Conservation (phyloP, 2,797 vertebrate species). For the Sphaeramia orbicularis region DNA sequence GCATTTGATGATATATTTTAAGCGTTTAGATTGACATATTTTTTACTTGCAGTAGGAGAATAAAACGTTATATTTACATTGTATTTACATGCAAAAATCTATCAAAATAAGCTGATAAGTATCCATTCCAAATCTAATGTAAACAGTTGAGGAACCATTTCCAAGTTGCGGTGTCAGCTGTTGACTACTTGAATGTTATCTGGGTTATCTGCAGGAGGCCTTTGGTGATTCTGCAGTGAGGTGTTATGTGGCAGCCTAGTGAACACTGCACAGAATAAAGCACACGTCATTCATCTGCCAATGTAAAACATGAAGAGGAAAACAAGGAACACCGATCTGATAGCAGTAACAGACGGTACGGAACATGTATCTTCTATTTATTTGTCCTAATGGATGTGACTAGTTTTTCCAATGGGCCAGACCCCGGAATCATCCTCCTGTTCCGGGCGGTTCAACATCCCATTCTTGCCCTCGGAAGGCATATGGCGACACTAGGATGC, state of each 20-base stretch:
- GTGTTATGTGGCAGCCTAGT: slow-evolving; percentile 4
- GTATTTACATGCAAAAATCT: background rate
- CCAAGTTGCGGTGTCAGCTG: no score
- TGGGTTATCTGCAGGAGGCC: background rate
- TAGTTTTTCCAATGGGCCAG: background rate
- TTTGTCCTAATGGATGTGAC: background rate
- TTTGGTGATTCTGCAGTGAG: background rate
- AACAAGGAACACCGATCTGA: background rate
- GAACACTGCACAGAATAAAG: background rate
- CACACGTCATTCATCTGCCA: background rate
- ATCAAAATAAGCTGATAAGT: no score
- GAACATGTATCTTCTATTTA: background rate
- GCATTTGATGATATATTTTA: background rate
- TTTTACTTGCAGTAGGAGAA: background rate
- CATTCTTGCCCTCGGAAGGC: slow-evolving; percentile 43
- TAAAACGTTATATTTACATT: background rate
- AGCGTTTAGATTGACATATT: background rate
- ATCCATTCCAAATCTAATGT: no score
- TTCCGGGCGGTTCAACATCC: slow-evolving; percentile 48
- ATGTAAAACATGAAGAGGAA: background rate
- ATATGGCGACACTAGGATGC: slow-evolving; percentile 72
- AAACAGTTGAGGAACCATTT: background rate
- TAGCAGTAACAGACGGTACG: background rate
- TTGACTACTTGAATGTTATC: background rate
- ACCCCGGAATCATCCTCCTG: background rate